Evolutionary conservation across 2,888 invertebrate genomes (phyloP).

Genomic region (Cosmia trapezina): DNA sequence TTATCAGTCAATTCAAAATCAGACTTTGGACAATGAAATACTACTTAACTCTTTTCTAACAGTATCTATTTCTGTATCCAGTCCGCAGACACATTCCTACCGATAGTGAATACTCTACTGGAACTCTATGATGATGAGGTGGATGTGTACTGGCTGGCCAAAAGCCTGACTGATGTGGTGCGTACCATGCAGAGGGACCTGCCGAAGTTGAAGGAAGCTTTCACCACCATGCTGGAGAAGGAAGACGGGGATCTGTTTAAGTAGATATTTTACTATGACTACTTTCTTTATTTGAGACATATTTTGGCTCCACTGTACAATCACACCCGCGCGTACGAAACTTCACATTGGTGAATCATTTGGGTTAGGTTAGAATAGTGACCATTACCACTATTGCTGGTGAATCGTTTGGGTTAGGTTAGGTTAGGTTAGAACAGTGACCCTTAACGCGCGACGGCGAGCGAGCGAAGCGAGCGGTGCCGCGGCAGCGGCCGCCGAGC

Average conservation of each 20-base stretch:
- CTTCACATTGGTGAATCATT: no score
- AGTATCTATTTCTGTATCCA: slow-evolving; percentile 62
- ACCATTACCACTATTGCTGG: no score
- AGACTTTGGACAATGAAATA: no score
- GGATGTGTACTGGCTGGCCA: slow-evolving; percentile 96
- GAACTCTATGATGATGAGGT: slow-evolving; percentile 93
- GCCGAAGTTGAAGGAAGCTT: slow-evolving; percentile 92
- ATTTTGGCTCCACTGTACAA: no score
- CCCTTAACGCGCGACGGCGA: no score
- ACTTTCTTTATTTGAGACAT: background rate
- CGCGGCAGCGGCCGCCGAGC: no score
- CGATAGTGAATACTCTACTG: slow-evolving; percentile 93
- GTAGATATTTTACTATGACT: slow-evolving; percentile 61
- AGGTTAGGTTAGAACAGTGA: no score
- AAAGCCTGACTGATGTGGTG: slow-evolving; percentile 93
- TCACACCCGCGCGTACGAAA: no score
- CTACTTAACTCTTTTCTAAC: background rate
- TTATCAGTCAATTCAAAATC: background rate
- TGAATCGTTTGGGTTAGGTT: no score
- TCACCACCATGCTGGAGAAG: slow-evolving; percentile 92
- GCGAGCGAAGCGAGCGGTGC: no score
- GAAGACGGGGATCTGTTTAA: slow-evolving; percentile 94
- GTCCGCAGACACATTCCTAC: slow-evolving; percentile 90
- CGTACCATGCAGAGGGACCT: slow-evolving; percentile 92
- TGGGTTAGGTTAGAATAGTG: no score